Base-by-base conservation (phyloP, 2,888 invertebrate species). In the Bembecia ichneumoniformis region DNA sequence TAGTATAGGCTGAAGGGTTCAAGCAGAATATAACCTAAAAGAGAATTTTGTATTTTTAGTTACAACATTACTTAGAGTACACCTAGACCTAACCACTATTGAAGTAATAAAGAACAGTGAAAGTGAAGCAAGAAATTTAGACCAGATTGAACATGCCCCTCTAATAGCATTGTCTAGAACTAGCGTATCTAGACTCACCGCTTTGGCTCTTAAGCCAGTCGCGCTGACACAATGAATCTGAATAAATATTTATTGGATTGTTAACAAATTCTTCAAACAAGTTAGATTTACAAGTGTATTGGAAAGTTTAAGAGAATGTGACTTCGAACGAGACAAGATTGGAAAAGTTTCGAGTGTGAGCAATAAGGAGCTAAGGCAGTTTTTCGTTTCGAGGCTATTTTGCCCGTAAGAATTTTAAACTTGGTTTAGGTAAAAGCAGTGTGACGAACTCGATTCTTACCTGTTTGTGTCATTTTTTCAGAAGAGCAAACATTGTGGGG, bases 381-480 rank as follows among this genome's bases (percentile, higher is more conserved):
- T 13, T 40, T 14, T 40, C 40, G 3, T 40, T 40, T 40, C 40
- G 11, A 40, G 40, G 13, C 40, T 40, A 40, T 40, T 44, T 44
- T 44, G 14, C 16, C 15, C 44, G 16, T 44, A 44, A 5, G 15
- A 16, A 44, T 4, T 44, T 44, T 11, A 44, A 40, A 40, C 4
- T 40, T 40, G 14, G 40, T 40, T 40, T 40, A 40, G n/a, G n/a
- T 11, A 40, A 40, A 40, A 40, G n/a, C 14, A 13, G 40, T 40
- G 40, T 28, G 13, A 40, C 40, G 3, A 40, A 40, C n/a, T n/a
- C 5, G n/a, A 11, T 40, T n/a, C 3, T 71, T 81, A 89, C 91
- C 91, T 58, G 95, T 94, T 82, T 96, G 96, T 3, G 96, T 96
- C 91, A 94, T 96, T 77, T 96, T 96, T 74, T 96, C 96, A 43